Percentiles rank a stretch among this genome's conserved stretches.
Evolutionary conservation across 2,113 vertebrate species (phyloP).

Genomic region (Odobenus rosmarus): DNA sequence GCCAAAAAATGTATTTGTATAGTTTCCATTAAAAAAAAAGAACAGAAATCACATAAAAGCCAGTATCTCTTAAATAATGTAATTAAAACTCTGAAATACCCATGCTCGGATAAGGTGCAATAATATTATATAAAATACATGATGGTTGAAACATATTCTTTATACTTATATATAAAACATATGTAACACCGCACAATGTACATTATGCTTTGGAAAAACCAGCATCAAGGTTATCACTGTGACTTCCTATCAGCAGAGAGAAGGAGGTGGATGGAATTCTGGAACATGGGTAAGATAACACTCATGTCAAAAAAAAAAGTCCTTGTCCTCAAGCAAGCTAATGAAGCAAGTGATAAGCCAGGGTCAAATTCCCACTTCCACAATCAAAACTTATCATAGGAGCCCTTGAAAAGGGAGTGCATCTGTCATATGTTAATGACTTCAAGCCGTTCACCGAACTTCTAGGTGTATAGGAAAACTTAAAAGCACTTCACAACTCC

Average conservation of each 20-base stretch:
- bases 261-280: slow-evolving; percentile 53
- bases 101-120: not conserved
- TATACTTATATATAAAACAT: not conserved
- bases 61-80: not conserved
- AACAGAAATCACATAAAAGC: not conserved
- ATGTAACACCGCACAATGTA: not conserved
- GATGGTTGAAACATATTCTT: not conserved
- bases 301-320: slow-evolving; percentile 8
- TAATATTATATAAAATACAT: not conserved
- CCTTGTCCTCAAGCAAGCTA: slow-evolving; percentile 65
- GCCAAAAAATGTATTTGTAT: not conserved
- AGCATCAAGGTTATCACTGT: slow-evolving; percentile 68
- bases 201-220: slow-evolving; percentile 45
- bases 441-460: slow-evolving; percentile 68
- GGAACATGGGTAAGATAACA: slow-evolving; percentile 75
- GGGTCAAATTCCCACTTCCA: slow-evolving; percentile 80
- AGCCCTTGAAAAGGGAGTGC: slow-evolving; percentile 73
- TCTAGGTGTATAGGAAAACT: slow-evolving; percentile 75
- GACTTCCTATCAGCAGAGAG: slow-evolving; percentile 56
- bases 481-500: slow-evolving; percentile 79
- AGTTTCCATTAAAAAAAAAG: not conserved
- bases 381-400: slow-evolving; percentile 79
- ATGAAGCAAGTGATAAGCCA: slow-evolving; percentile 77
- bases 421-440: slow-evolving; percentile 79
- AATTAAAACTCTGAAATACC: slow-evolving; percentile 10